Evolutionary conservation across 1,140 invertebrate genomes (phyloP).

Genomic region (Melipona quadrifasciata): DNA sequence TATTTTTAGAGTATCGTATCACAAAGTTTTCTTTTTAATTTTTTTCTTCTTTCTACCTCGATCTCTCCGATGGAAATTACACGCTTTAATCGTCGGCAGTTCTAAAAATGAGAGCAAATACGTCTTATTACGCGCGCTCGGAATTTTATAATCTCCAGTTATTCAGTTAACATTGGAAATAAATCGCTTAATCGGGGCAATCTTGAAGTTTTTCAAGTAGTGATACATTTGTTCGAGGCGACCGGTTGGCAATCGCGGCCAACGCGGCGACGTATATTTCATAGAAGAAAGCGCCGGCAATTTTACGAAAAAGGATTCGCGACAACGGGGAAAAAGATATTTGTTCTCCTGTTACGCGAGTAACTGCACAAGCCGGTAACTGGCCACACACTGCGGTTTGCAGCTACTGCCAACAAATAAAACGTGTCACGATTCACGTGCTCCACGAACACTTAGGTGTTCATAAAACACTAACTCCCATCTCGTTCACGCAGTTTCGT

Average conservation of each 20-base stretch:
- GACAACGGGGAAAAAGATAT: slow-evolving; percentile 26
- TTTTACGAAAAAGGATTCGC: slow-evolving; percentile 16
- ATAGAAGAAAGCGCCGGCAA: background rate
- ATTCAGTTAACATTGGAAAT: no score
- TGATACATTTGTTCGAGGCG: background rate
- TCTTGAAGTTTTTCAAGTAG: no score
- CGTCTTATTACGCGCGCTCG: no score
- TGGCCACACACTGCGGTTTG: slow-evolving; percentile 3
- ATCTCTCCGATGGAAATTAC: no score
- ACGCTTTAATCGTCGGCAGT: no score
- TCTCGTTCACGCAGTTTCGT: background rate
- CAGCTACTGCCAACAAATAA: background rate
- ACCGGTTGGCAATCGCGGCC: background rate
- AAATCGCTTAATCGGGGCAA: no score
- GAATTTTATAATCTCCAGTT: no score
- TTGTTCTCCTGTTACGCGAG: slow-evolving; percentile 22
- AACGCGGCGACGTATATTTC: background rate
- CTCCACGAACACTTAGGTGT: slow-evolving; percentile 26
- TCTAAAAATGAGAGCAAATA: no score
- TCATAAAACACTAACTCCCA: slow-evolving; percentile 24
- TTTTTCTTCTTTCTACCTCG: no score
- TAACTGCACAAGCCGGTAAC: background rate
- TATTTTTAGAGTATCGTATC: no score
- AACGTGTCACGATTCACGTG: slow-evolving; percentile 21
- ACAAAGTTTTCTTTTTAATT: no score